These are phyloP conservation scores for Dissostichus mawsoni DNA, from an alignment of 2,113 vertebrate species.

Conservation along the genomic window DNA sequence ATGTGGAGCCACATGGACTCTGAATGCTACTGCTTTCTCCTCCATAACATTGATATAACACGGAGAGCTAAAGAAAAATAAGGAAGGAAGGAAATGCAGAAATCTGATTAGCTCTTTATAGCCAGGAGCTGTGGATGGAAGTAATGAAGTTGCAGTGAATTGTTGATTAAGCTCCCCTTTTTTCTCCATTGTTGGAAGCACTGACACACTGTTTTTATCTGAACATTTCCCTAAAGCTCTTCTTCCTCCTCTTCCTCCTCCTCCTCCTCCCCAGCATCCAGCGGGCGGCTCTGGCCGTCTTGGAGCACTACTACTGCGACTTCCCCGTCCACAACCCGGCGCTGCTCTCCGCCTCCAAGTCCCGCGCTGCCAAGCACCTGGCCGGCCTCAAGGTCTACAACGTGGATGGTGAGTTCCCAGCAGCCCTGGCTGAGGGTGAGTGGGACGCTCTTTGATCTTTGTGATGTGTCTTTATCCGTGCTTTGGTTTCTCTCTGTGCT, in stretches of 20 bases:
- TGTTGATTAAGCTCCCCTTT: no score
- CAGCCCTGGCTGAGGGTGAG: constrained; percentile 71
- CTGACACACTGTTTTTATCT: not conserved
- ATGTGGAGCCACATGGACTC: not conserved
- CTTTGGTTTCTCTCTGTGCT: not conserved
- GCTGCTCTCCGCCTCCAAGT: constrained; percentile 89
- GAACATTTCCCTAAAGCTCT: not conserved
- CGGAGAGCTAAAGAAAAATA: not conserved
- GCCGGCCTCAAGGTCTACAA: constrained; percentile 92
- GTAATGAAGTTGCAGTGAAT: not conserved
- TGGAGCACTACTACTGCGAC: constrained; percentile 95
- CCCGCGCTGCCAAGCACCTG: constrained; percentile 89
- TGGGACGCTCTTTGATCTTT: constrained; percentile 33
- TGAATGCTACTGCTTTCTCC: not conserved
- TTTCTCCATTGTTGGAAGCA: no score
- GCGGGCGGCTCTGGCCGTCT: constrained; percentile 90
- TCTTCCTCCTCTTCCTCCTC: not conserved
- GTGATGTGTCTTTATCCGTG: not conserved
- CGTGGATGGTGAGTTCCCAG: constrained; percentile 89
- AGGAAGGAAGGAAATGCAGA: not conserved
- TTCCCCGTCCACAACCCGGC: constrained; percentile 93
- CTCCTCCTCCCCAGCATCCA: constrained; percentile 86
- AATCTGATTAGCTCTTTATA: not conserved
- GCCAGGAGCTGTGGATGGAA: not conserved
- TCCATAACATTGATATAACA: not conserved